Percentiles rank a stretch among this genome's conserved stretches.
phyloP scores from a whole-genome alignment of 2,113 vertebrate genomes.

The Thymallus thymallus region DNA sequence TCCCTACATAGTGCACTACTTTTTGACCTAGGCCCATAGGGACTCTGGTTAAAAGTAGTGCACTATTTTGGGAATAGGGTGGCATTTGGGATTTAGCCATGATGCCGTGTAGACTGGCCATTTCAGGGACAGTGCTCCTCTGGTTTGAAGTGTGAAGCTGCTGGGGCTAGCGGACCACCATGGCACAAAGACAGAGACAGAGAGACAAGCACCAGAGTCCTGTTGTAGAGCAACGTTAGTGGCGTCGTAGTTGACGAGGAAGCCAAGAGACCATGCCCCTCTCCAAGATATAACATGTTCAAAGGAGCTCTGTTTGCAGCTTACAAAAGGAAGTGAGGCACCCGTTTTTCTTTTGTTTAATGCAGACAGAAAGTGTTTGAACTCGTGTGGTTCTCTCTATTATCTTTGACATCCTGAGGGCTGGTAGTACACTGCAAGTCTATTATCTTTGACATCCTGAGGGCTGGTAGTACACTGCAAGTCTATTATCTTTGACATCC shows the following conservation, averaged over 20 bases:
- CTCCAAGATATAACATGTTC: constrained; percentile 60
- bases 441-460: not conserved
- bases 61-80: too few species aligned
- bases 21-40: too few species aligned
- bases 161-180: not conserved
- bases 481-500: not conserved
- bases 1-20: too few species aligned
- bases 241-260: constrained; percentile 12
- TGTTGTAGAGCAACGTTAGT: constrained; percentile 4
- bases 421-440: not conserved
- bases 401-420: not conserved
- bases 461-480: not conserved
- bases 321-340: constrained; percentile 47
- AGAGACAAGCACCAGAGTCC: constrained; percentile 1
- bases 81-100: too few species aligned
- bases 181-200: not conserved
- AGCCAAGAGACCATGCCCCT: constrained; percentile 26
- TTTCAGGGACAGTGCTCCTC: not conserved
- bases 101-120: not conserved
- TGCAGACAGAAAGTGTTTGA: constrained; percentile 10
- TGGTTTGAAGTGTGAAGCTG: not conserved
- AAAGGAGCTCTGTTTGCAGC: constrained; percentile 49
- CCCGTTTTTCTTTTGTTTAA: constrained; percentile 19
- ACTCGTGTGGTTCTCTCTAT: not conserved
- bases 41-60: too few species aligned